phyloP scores from a whole-genome alignment of 2,888 invertebrate species.

The Ochropleura plecta region DNA sequence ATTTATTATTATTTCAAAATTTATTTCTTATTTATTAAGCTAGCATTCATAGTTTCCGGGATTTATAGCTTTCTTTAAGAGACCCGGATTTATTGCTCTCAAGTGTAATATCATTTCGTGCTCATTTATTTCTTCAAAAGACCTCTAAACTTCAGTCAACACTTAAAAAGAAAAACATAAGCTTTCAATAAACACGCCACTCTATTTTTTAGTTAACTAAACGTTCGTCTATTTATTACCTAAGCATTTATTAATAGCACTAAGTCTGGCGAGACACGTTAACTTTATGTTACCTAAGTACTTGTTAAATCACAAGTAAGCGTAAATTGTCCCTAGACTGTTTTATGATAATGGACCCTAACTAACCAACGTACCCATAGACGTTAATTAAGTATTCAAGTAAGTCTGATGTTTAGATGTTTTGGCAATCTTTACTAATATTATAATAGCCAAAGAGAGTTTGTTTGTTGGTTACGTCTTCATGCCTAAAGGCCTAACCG shows the following conservation, averaged over 20 bases:
- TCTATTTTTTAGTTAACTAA: neutral
- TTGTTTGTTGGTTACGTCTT: no score
- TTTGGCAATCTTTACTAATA: neutral
- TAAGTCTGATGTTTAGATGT: neutral
- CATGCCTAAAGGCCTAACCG: no score
- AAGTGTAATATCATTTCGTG: neutral
- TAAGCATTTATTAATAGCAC: neutral
- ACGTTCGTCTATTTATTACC: neutral
- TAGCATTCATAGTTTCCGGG: no score
- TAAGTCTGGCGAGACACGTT: neutral
- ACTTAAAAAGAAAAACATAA: neutral
- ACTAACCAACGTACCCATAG: neutral
- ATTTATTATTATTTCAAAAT: no score
- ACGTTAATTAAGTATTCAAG: neutral
- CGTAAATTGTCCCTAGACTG: constrained; percentile 24
- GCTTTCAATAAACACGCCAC: neutral
- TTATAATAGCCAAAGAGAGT: no score
- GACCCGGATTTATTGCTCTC: no score
- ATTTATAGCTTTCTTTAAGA: no score
- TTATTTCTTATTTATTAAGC: no score
- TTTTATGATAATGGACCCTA: constrained; percentile 16
- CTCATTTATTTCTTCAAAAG: neutral
- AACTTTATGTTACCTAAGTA: constrained; percentile 1
- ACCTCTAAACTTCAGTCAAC: neutral
- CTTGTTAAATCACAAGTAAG: constrained; percentile 20